These are phyloP conservation scores for Pardosa pseudoannulata DNA, from an alignment of 2,888 invertebrate genomes.

Conservation along the genomic window DNA sequence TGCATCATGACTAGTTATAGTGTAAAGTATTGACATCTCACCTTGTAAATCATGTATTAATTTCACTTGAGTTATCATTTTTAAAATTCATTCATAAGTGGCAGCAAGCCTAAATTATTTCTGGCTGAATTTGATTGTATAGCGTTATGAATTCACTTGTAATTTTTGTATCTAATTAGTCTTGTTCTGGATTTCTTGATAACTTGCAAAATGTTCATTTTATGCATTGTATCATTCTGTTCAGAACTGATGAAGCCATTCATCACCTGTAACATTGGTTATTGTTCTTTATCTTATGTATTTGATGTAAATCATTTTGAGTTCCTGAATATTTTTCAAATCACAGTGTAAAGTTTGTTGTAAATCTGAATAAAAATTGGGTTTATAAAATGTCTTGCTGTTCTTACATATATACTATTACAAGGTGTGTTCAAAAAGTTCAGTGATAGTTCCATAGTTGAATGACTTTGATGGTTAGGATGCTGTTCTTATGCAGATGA, in stretches of 20 bases:
- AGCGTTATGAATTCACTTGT: conserved; percentile 59
- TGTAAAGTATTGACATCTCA: conserved; percentile 41
- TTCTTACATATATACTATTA: too few species aligned
- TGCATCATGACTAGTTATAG: conserved; percentile 41
- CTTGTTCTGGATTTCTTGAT: background rate
- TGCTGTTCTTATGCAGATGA: too few species aligned
- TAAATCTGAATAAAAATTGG: conserved; percentile 71
- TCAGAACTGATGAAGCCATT: conserved; percentile 27
- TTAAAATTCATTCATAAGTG: conserved; percentile 41
- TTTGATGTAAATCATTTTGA: conserved; percentile 51
- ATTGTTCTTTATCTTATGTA: conserved; percentile 46
- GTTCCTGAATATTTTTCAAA: conserved; percentile 60
- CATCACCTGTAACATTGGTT: conserved; percentile 32
- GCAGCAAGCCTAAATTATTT: conserved; percentile 48
- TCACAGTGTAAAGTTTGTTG: conserved; percentile 63
- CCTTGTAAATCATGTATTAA: conserved; percentile 36
- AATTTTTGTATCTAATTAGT: conserved; percentile 62
- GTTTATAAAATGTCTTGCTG: conserved; percentile 34
- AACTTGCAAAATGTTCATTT: background rate
- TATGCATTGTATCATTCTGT: conserved; percentile 18
- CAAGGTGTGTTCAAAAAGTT: too few species aligned
- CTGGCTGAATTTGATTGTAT: conserved; percentile 55
- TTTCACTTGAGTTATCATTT: conserved; percentile 31
- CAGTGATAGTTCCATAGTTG: too few species aligned
- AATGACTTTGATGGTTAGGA: too few species aligned